phyloP scores from a whole-genome alignment of 2,888 invertebrate species.

The Seladonia tumulorum region DNA sequence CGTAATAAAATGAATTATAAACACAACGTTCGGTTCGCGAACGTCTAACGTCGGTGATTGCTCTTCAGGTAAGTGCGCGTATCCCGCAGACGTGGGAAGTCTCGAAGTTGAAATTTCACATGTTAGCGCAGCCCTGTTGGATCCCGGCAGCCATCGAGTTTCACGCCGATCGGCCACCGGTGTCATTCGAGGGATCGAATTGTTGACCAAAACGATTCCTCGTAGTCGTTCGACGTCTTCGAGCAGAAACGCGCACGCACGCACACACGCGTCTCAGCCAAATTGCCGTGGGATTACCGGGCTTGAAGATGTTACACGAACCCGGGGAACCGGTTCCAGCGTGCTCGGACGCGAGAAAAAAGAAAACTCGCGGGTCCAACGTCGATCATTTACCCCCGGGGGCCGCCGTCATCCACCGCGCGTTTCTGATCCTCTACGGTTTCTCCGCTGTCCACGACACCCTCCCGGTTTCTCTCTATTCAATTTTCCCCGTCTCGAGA shows the following conservation, averaged over 20 bases:
- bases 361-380: constrained; percentile 53
- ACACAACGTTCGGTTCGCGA: not conserved
- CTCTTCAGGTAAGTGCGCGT: not conserved
- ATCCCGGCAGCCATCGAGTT: not conserved
- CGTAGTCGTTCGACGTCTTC: constrained; percentile 25
- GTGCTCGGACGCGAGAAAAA: constrained; percentile 29
- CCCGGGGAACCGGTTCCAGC: constrained; percentile 65
- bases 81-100: not conserved
- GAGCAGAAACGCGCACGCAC: constrained; percentile 53
- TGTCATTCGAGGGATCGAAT: not conserved
- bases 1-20: not conserved
- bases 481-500: not conserved
- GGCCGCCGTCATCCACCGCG: constrained; percentile 49
- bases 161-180: not conserved
- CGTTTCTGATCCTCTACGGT: constrained; percentile 34
- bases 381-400: constrained; percentile 60
- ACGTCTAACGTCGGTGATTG: no score
- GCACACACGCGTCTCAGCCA: constrained; percentile 52
- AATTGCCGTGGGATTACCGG: constrained; percentile 73
- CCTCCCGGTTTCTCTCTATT: not conserved
- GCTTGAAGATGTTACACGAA: constrained; percentile 70
- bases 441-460: constrained; percentile 13
- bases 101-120: not conserved
- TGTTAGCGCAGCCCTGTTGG: not conserved
- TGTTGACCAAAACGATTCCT: not conserved